Evolutionary conservation across 2,888 invertebrate genomes (phyloP).

Genomic region (Cetonia aurata): DNA sequence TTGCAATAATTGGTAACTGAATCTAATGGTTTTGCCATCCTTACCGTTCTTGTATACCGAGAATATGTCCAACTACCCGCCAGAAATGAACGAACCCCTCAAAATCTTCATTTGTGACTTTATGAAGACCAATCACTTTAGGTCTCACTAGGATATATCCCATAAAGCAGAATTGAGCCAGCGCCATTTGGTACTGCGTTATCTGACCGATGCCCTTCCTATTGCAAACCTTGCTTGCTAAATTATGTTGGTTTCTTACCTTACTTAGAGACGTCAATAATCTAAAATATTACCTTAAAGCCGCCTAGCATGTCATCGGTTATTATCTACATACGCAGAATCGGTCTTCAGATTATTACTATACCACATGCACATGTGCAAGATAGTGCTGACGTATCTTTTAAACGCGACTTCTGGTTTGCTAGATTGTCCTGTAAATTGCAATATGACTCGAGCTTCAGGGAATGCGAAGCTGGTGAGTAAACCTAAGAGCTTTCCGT

Average conservation of each 20-base stretch:
- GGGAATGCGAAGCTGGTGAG: conserved; percentile 81
- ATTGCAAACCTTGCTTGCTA: conserved; percentile 70
- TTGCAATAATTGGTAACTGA: not conserved
- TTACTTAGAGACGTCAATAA: conserved; percentile 77
- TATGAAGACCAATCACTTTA: conserved; percentile 75
- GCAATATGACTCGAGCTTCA: conserved; percentile 78
- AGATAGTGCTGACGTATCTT: conserved; percentile 83
- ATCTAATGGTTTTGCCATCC: not conserved
- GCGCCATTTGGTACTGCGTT: conserved; percentile 85
- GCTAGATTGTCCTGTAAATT: conserved; percentile 79
- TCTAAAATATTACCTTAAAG: conserved; percentile 61
- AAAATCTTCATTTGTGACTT: conserved; percentile 73
- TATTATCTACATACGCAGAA: conserved; percentile 68
- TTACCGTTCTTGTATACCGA: conserved; percentile 86
- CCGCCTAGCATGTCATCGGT: not conserved
- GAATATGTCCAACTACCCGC: conserved; percentile 83
- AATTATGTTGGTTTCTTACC: conserved; percentile 77
- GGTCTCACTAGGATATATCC: conserved; percentile 78
- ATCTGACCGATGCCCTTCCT: conserved; percentile 71
- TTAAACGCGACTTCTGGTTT: conserved; percentile 76
- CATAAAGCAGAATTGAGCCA: conserved; percentile 91
- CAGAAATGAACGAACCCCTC: conserved; percentile 86
- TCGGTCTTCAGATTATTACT: conserved; percentile 75
- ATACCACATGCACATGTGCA: conserved; percentile 87
- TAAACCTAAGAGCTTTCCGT: conserved; percentile 82